phyloP scores from a whole-genome alignment of 2,113 vertebrate species.

The Myrmecobius fasciatus region DNA sequence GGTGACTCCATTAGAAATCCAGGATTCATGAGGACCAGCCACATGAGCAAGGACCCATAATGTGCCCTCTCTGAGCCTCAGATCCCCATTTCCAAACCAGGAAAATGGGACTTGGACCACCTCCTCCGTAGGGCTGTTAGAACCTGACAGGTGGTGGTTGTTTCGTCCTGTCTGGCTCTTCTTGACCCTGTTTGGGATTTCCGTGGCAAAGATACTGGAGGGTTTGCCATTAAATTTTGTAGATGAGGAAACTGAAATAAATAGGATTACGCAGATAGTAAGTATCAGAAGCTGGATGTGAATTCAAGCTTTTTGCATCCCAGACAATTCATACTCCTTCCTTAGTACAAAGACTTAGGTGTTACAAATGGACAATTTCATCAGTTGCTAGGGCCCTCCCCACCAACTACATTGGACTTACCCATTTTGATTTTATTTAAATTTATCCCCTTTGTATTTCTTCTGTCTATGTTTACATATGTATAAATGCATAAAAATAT shows the following conservation, averaged over 20 bases:
- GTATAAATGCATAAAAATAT: not conserved
- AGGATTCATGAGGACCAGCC: not conserved
- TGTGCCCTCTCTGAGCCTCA: not conserved
- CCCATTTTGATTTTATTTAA: not conserved
- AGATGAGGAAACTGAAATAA: too few relatives aligned
- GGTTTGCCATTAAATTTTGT: too few relatives aligned
- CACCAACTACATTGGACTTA: not conserved
- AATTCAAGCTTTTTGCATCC: too few relatives aligned
- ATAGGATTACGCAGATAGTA: too few relatives aligned
- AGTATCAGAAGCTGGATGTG: too few relatives aligned
- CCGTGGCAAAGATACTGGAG: too few relatives aligned
- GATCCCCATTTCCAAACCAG: not conserved
- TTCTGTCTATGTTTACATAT: not conserved
- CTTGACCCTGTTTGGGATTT: too few relatives aligned
- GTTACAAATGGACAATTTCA: not conserved
- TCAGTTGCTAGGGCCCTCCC: not conserved
- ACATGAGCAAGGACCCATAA: not conserved
- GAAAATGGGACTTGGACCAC: not conserved
- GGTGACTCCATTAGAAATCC: not conserved
- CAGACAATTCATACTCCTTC: not conserved
- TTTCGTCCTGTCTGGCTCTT: too few relatives aligned
- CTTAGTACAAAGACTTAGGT: not conserved
- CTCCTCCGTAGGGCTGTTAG: not conserved
- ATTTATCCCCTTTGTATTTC: not conserved
- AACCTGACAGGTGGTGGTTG: too few relatives aligned